A percentile compares a stretch with the other conserved stretches of the same genome.
These are phyloP conservation scores for Thymelicus acteon DNA, from an alignment of 2,888 invertebrate species.

Conservation along the genomic window DNA sequence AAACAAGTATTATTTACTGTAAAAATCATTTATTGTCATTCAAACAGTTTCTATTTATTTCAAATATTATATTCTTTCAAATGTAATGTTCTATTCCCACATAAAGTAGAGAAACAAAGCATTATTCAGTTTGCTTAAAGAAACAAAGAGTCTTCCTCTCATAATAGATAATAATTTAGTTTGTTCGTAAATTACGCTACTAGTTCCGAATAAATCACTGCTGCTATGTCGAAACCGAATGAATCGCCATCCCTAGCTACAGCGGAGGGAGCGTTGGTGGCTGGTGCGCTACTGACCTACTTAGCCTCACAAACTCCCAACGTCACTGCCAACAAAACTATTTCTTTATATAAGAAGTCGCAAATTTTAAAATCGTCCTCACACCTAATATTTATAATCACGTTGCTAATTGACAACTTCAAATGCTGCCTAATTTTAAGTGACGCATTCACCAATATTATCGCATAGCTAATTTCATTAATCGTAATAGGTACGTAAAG, in stretches of 20 bases:
- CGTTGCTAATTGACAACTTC: neutral
- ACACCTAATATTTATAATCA: neutral
- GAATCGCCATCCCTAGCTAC: conserved; percentile 43
- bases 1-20: no score
- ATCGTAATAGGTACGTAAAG: no score
- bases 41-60: no score
- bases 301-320: conserved; percentile 53
- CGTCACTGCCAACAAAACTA: conserved; percentile 30
- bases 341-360: conserved; percentile 14
- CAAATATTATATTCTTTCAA: no score
- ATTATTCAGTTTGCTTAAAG: no score
- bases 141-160: no score
- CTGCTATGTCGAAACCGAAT: conserved; percentile 38
- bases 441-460: neutral
- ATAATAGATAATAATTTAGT: neutral
- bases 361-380: conserved; percentile 10
- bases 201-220: conserved; percentile 10
- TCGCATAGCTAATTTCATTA: neutral
- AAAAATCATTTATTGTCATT: no score
- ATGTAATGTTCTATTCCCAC: no score
- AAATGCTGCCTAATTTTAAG: neutral
- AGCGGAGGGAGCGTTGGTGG: conserved; percentile 45
- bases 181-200: neutral
- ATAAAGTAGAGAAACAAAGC: no score
- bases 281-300: conserved; percentile 77